These are phyloP conservation scores for Goniozus legneri DNA, from an alignment of 1,140 invertebrate genomes.

Conservation along the genomic window DNA sequence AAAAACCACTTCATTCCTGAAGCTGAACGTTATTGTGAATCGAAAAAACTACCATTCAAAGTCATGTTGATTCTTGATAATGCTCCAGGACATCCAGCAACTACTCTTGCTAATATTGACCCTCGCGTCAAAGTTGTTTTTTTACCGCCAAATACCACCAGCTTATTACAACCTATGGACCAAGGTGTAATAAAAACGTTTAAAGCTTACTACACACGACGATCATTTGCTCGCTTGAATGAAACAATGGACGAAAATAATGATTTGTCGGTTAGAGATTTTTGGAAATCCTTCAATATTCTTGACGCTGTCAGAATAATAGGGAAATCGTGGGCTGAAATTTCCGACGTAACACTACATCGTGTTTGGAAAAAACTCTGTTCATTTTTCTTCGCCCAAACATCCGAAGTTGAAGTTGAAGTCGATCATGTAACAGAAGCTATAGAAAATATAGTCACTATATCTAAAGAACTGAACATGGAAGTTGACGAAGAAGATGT, in stretches of 20 bases:
- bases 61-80: conserved; percentile 52
- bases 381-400: too few species aligned
- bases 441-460: too few species aligned
- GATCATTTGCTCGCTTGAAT: conserved; percentile 5
- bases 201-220: conserved; percentile 8
- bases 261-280: conserved; percentile 10
- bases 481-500: too few species aligned
- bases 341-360: conserved; percentile 23
- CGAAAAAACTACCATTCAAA: conserved; percentile 45
- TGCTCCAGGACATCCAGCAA: conserved; percentile 41
- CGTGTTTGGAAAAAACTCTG: conserved; percentile 27
- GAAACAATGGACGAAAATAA: conserved; percentile 6
- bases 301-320: conserved; percentile 21
- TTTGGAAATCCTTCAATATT: conserved; percentile 25
- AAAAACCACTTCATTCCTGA: conserved; percentile 21
- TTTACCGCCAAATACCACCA: not conserved
- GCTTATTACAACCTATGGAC: not conserved
- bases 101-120: too few species aligned
- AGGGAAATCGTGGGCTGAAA: conserved; percentile 23
- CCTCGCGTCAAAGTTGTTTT: conserved; percentile 1
- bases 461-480: too few species aligned
- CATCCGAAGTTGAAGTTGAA: too few species aligned
- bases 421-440: too few species aligned
- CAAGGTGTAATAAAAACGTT: not conserved
- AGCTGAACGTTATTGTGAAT: conserved; percentile 28